These are phyloP conservation scores for Rhyzopertha dominica DNA, from an alignment of 1,140 invertebrate genomes.

Conservation along the genomic window DNA sequence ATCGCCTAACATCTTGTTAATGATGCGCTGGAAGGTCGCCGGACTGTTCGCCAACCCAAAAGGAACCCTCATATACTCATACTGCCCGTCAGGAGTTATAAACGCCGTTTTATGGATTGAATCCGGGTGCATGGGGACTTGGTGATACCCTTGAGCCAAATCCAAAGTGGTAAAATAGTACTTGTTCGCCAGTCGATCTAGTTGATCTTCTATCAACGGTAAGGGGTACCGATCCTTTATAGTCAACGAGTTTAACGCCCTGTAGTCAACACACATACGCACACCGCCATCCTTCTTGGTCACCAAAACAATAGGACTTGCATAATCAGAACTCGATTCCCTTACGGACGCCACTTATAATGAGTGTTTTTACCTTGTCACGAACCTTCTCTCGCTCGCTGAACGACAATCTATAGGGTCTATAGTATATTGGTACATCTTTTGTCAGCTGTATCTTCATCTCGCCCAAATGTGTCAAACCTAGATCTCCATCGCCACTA, in stretches of 20 bases:
- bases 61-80: constrained; percentile 45
- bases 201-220: constrained; percentile 40
- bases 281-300: constrained; percentile 33
- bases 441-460: constrained; percentile 31
- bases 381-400: constrained; percentile 30
- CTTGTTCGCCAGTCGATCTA: constrained; percentile 28
- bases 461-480: constrained; percentile 20
- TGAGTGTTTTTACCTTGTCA: constrained; percentile 32
- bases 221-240: constrained; percentile 28
- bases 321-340: constrained; percentile 38
- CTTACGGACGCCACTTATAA: constrained; percentile 28
- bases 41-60: constrained; percentile 47
- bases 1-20: constrained; percentile 38
- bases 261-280: constrained; percentile 33
- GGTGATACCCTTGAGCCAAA: constrained; percentile 27
- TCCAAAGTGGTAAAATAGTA: constrained; percentile 33
- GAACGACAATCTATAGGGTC: constrained; percentile 22
- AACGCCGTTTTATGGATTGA: constrained; percentile 33
- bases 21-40: constrained; percentile 43
- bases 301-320: constrained; percentile 30
- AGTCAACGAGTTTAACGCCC: constrained; percentile 31
- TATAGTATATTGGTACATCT: constrained; percentile 29
- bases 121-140: constrained; percentile 33
- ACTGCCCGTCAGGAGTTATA: constrained; percentile 38
- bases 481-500: constrained; percentile 17